phyloP scores from a whole-genome alignment of 2,797 vertebrate species.

The Anguilla pacifica region DNA sequence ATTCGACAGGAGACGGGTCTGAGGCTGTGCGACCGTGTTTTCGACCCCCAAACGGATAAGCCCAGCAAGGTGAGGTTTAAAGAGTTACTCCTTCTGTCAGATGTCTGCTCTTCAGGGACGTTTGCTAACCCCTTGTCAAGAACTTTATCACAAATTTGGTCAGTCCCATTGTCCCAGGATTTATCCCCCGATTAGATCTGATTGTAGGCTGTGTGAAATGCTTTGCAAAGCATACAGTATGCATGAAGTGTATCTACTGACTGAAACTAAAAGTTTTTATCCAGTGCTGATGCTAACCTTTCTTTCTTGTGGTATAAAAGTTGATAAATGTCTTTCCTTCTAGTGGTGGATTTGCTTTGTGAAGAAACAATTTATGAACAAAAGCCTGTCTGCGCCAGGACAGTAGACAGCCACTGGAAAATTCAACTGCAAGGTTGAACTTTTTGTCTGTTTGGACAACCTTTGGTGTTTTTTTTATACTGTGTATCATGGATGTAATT shows the following conservation, averaged over 20 bases:
- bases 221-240: background rate
- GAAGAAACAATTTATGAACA: slow-evolving; percentile 99
- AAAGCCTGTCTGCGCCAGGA: slow-evolving; percentile 94
- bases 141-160: background rate
- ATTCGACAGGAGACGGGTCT: slow-evolving; percentile 93
- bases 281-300: background rate
- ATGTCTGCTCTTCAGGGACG: background rate
- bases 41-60: slow-evolving; percentile 96
- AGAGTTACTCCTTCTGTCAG: background rate
- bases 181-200: background rate
- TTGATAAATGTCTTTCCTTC: slow-evolving; percentile 37
- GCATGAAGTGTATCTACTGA: background rate
- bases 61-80: slow-evolving; percentile 89
- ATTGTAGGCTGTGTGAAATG: background rate
- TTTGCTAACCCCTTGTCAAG: background rate
- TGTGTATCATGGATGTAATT: slow-evolving; percentile 49
- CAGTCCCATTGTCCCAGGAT: background rate
- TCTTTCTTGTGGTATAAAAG: background rate
- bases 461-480: slow-evolving; percentile 34
- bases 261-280: background rate
- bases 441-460: slow-evolving; percentile 8
- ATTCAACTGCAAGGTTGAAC: slow-evolving; percentile 29
- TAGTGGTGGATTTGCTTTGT: slow-evolving; percentile 99
- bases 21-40: slow-evolving; percentile 96
- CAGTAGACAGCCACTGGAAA: slow-evolving; percentile 71